Percentiles rank a stretch among this genome's conserved stretches.
Conservation (phyloP, 2,888 invertebrate genomes). For the Melipona bicolor region DNA sequence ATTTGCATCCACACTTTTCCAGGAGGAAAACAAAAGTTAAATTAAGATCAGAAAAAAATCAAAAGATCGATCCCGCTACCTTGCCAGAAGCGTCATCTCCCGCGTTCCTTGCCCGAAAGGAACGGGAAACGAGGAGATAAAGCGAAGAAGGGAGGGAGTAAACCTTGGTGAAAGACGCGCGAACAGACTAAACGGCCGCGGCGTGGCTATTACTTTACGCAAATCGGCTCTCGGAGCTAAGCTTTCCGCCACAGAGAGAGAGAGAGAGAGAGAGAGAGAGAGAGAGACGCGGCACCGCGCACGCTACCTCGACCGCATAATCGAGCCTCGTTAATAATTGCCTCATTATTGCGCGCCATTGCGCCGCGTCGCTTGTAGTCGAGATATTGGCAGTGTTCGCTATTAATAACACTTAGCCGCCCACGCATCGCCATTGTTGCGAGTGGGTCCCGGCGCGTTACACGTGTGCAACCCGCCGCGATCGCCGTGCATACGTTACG, state of each 20-base stretch:
- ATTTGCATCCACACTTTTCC: too few relatives aligned
- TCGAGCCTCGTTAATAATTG: constrained; percentile 71
- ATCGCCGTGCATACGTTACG: constrained; percentile 52
- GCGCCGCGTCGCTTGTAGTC: constrained; percentile 64
- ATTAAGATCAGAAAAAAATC: too few relatives aligned
- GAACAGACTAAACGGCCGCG: neutral
- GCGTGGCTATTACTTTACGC: neutral
- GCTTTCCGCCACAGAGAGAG: neutral
- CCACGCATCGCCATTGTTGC: constrained; percentile 70
- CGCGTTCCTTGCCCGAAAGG: neutral
- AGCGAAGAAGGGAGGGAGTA: too few relatives aligned
- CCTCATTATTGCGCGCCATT: constrained; percentile 69
- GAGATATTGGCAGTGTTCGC: constrained; percentile 69
- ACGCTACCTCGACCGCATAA: constrained; percentile 65
- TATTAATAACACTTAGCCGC: constrained; percentile 73
- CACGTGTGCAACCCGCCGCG: constrained; percentile 33
- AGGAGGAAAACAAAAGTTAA: too few relatives aligned
- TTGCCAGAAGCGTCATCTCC: neutral
- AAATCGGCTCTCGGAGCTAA: constrained; percentile 4
- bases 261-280: too few relatives aligned
- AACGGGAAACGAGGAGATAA: neutral
- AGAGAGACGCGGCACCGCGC: constrained; percentile 37
- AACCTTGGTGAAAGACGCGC: neutral
- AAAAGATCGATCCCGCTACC: neutral
- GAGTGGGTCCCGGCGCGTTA: constrained; percentile 54